These are phyloP conservation scores for Drosophila auraria DNA, from an alignment of 1,140 invertebrate species.

Conservation along the genomic window DNA sequence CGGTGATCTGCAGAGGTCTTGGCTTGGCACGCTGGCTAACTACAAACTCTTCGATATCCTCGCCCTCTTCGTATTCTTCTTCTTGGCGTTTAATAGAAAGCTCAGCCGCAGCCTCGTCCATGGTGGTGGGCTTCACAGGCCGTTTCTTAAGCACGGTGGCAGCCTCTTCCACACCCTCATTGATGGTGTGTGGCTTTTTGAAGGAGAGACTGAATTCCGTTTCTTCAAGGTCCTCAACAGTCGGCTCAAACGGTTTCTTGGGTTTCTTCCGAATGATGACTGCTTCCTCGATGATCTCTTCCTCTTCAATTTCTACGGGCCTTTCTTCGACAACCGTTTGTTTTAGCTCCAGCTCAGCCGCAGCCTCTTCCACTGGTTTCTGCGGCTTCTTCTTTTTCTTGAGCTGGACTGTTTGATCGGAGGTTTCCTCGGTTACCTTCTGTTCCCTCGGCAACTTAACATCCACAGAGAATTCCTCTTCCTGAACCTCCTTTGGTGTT, in stretches of 20 bases:
- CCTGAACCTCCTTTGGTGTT: conserved; percentile 67
- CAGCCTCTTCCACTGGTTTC: conserved; percentile 81
- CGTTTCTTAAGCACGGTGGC: conserved; percentile 83
- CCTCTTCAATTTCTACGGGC: conserved; percentile 85
- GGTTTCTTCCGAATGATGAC: conserved; percentile 77
- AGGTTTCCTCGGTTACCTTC: conserved; percentile 66
- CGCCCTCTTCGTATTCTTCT: conserved; percentile 82
- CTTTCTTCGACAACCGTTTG: conserved; percentile 83
- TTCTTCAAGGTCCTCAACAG: conserved; percentile 75
- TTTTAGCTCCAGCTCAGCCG: conserved; percentile 85
- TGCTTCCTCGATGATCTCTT: conserved; percentile 80
- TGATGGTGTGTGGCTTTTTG: conserved; percentile 82
- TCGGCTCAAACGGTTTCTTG: conserved; percentile 70
- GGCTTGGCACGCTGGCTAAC: conserved; percentile 74
- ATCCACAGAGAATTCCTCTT: conserved; percentile 80
- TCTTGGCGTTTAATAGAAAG: conserved; percentile 84
- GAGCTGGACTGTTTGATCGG: conserved; percentile 68
- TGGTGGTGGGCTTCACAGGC: conserved; percentile 63
- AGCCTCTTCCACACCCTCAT: conserved; percentile 84
- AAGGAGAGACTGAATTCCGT: conserved; percentile 82
- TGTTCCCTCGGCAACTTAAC: conserved; percentile 68
- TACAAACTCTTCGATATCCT: conserved; percentile 85
- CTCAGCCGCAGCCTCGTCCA: conserved; percentile 74
- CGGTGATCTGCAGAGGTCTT: conserved; percentile 86
- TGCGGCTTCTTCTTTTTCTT: conserved; percentile 85